Evolutionary conservation across 2,797 vertebrate species (phyloP).

Genomic region (Anguilla obscura): DNA sequence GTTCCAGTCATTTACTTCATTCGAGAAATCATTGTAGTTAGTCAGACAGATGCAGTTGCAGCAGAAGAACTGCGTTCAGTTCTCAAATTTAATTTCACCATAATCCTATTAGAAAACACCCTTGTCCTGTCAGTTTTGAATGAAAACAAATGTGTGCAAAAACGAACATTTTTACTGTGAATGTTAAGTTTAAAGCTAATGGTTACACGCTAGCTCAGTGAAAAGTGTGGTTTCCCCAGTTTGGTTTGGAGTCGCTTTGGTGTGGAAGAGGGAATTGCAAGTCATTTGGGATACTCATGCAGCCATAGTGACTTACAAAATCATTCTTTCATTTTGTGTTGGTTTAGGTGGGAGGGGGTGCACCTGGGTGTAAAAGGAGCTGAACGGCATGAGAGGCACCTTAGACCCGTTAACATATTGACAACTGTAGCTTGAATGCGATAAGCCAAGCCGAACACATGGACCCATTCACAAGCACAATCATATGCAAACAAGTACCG

Average conservation of each 20-base stretch:
- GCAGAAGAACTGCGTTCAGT: not conserved
- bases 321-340: not conserved
- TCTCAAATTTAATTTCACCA: not conserved
- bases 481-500: slow-evolving; percentile 8
- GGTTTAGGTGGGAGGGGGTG: not conserved
- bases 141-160: not conserved
- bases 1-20: not conserved
- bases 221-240: not conserved
- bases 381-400: not conserved
- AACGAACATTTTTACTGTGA: not conserved
- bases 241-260: not conserved
- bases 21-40: not conserved
- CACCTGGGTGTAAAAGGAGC: not conserved
- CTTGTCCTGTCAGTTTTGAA: not conserved
- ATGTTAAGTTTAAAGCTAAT: not conserved
- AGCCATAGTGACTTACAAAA: not conserved
- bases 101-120: not conserved
- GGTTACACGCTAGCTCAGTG: too few relatives aligned
- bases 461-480: not conserved
- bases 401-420: not conserved
- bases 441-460: not conserved
- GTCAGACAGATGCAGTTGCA: not conserved
- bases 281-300: not conserved
- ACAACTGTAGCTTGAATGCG: not conserved
- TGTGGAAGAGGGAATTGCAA: not conserved